These are phyloP conservation scores for Ceratitis capitata DNA, from an alignment of 1,140 invertebrate species.

Conservation along the genomic window DNA sequence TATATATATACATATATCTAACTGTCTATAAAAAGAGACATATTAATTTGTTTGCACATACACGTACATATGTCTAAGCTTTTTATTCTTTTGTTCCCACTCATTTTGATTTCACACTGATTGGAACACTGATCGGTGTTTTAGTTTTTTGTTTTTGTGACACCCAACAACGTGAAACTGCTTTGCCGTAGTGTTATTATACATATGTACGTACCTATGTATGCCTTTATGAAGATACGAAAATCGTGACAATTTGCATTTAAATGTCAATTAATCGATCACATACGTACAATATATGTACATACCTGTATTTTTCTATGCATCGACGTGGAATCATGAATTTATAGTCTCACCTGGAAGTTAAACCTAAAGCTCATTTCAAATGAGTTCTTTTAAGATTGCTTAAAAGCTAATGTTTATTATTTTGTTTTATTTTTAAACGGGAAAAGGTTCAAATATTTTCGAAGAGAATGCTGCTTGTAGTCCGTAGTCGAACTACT, in stretches of 20 bases:
- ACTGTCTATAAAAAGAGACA: background rate
- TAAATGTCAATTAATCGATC: slow-evolving; percentile 7
- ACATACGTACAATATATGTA: no score
- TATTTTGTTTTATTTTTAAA: no score
- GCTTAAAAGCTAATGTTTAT: no score
- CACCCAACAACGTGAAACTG: background rate
- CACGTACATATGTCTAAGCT: no score
- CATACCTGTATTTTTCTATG: background rate
- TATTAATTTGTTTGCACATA: background rate
- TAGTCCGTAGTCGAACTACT: no score
- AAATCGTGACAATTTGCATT: background rate
- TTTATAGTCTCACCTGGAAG: no score
- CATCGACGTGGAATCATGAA: background rate
- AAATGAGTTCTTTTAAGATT: no score
- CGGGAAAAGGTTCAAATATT: no score
- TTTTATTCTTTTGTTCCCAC: background rate
- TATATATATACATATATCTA: background rate
- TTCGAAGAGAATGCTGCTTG: no score
- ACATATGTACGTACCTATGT: background rate
- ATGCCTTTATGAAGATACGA: background rate
- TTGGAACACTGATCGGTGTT: background rate
- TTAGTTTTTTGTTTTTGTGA: background rate
- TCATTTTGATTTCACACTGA: background rate
- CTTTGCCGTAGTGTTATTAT: background rate
- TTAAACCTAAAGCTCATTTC: no score